phyloP scores from a whole-genome alignment of 2,797 vertebrate genomes.

The Anabas testudineus region DNA sequence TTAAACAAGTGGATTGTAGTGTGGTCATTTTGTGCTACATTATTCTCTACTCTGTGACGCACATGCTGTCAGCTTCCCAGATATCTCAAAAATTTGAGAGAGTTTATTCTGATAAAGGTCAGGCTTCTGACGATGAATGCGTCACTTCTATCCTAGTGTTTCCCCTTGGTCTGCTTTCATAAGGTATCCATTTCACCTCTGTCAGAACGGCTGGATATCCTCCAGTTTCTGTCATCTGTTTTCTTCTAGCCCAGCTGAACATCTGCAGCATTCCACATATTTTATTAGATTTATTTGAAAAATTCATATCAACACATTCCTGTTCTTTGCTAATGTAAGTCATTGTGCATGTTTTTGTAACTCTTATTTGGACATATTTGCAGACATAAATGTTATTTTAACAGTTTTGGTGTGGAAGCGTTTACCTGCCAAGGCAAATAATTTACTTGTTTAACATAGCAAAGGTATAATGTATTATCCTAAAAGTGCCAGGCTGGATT shows the following conservation, averaged over 20 bases:
- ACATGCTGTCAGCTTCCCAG: slow-evolving; percentile 70
- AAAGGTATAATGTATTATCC: slow-evolving; percentile 28
- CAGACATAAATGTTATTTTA: slow-evolving; percentile 36
- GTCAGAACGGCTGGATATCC: slow-evolving; percentile 42
- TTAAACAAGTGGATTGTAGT: slow-evolving; percentile 54
- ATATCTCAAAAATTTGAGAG: slow-evolving; percentile 65
- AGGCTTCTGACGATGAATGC: slow-evolving; percentile 66
- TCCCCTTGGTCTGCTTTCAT: slow-evolving; percentile 67
- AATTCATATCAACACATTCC: slow-evolving; percentile 30
- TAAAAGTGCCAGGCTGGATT: slow-evolving; percentile 37
- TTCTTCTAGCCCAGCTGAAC: slow-evolving; percentile 35
- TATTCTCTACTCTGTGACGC: slow-evolving; percentile 67
- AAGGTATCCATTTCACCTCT: slow-evolving; percentile 64
- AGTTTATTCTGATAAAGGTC: slow-evolving; percentile 74
- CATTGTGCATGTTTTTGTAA: slow-evolving; percentile 18
- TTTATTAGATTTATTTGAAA: slow-evolving; percentile 55
- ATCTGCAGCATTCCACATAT: slow-evolving; percentile 63
- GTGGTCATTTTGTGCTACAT: slow-evolving; percentile 55
- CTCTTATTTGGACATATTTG: slow-evolving; percentile 16
- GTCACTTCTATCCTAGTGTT: slow-evolving; percentile 73
- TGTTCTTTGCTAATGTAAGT: slow-evolving; percentile 14
- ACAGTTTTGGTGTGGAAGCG: slow-evolving; percentile 26
- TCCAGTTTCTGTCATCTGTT: slow-evolving; percentile 41
- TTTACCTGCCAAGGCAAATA: slow-evolving; percentile 36
- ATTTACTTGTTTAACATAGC: slow-evolving; percentile 24